These are phyloP conservation scores for Aphelinus certus DNA, from an alignment of 1,140 invertebrate species.

Conservation along the genomic window DNA sequence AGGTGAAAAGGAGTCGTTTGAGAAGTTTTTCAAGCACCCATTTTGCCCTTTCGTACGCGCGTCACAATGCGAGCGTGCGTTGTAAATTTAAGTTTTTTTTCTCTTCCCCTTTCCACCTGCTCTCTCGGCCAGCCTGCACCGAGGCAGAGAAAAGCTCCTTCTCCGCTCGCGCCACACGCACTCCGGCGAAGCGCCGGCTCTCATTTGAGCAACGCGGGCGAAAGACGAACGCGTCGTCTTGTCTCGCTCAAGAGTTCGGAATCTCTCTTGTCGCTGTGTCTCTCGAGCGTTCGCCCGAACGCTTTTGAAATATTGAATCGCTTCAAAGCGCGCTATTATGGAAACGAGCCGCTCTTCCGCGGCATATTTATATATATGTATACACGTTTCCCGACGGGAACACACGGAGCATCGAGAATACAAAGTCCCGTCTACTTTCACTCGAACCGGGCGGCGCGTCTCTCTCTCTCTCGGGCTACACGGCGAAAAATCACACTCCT, in stretches of 20 bases:
- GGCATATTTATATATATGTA: too few species aligned
- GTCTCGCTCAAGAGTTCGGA: slow-evolving; percentile 18
- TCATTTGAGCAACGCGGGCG: slow-evolving; percentile 15
- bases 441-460: neutral
- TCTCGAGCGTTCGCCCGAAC: neutral
- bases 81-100: neutral
- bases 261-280: neutral
- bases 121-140: neutral
- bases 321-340: too few species aligned
- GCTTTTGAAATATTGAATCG: neutral
- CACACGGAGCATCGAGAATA: too few species aligned
- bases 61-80: neutral
- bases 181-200: neutral
- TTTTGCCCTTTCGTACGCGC: neutral
- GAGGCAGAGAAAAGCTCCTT: too few species aligned
- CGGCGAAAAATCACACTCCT: too few species aligned
- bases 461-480: neutral
- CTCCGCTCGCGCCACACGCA: too few species aligned
- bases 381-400: too few species aligned
- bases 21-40: neutral
- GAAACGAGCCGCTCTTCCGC: too few species aligned
- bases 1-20: too few species aligned
- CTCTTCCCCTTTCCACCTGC: neutral
- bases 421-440: too few species aligned
- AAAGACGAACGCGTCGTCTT: slow-evolving; percentile 12